These are phyloP conservation scores for Micrastur ruficollis DNA, from an alignment of 2,797 vertebrate genomes.

Conservation along the genomic window DNA sequence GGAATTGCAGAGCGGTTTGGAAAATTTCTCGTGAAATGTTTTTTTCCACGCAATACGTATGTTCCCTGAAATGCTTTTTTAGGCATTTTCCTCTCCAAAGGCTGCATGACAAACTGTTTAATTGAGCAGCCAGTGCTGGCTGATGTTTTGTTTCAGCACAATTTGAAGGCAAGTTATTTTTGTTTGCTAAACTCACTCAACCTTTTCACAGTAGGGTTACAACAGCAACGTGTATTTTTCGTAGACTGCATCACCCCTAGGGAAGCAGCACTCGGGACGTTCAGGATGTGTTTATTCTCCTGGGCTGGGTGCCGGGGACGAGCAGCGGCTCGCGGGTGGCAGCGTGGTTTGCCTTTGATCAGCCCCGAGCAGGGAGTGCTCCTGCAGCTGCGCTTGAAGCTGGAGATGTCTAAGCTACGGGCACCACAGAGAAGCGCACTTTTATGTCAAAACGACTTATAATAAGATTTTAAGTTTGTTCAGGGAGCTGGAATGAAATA, in stretches of 20 bases:
- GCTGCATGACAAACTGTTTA: not conserved
- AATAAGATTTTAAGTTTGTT: slow-evolving; percentile 54
- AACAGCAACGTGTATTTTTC: not conserved
- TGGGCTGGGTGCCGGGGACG: not conserved
- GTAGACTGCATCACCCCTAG: fast-evolving
- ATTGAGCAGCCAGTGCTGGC: not conserved
- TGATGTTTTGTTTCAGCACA: not conserved
- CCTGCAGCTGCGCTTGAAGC: slow-evolving; percentile 20
- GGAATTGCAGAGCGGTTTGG: not conserved
- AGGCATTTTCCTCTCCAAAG: not conserved
- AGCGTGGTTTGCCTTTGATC: slow-evolving; percentile 30
- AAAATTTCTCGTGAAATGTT: not conserved
- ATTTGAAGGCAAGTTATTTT: not conserved
- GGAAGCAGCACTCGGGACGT: not conserved
- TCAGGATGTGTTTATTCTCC: not conserved
- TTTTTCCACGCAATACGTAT: not conserved
- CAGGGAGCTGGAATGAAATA: slow-evolving; percentile 52
- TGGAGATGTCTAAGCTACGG: not conserved
- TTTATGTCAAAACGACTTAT: slow-evolving; percentile 16
- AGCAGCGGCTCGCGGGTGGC: not conserved
- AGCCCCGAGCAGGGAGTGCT: not conserved
- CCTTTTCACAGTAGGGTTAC: not conserved
- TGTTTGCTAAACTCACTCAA: not conserved
- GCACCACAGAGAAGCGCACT: not conserved
- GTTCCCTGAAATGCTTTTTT: not conserved